Evolutionary conservation across 2,113 vertebrate species (phyloP), one percentile per base, ranked within the genome.

Genomic region (Microtus pennsylvanicus): DNA sequence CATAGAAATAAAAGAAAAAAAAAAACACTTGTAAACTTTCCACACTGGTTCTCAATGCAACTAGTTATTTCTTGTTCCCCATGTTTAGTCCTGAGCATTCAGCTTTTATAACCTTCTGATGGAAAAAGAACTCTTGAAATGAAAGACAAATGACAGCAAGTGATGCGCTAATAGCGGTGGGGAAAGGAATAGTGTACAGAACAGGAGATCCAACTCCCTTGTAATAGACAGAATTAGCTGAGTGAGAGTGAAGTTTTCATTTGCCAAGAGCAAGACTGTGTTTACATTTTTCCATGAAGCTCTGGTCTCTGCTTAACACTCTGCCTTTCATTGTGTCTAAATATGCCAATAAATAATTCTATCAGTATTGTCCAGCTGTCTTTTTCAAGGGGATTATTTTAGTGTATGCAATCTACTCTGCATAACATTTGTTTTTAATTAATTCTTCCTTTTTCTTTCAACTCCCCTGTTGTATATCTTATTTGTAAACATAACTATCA

Each of bases 181-280:
- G 16, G 30, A n/a, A 12, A 67, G 8, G 45, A 83, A 88, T 65
- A 63, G 82, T 78, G 93, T 91, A 22, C 17, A 61, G 65, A 69
- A 82, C 21, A 91, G 17, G 7, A 33, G 74, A 2, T 69, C 8
- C 16, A 77, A 24, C 16, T 9, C 94, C 78, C 38, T 72, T 61
- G 9, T 67, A 80, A 94, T 80, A 1, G 86, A 19, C 87, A 95
- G 28, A 93, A 94, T 93, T 93, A 95, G 26, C 47, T 69, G 17
- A 90, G 24, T 80, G 87, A 47, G 1, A 78, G 86, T 77, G 14
- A 76, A 35, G 3, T 55, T 93, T 65, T 93, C 26, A 47, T 78
- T 91, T 95, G 55, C 85, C 82, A 94, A 83, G 63, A 9, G 6
- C 4, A 91, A 93, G 76, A 67, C 35, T 38, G 69, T 89, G 5